Evolutionary conservation across 2,797 vertebrate genomes (phyloP).

Genomic region (Lacerta agilis): DNA sequence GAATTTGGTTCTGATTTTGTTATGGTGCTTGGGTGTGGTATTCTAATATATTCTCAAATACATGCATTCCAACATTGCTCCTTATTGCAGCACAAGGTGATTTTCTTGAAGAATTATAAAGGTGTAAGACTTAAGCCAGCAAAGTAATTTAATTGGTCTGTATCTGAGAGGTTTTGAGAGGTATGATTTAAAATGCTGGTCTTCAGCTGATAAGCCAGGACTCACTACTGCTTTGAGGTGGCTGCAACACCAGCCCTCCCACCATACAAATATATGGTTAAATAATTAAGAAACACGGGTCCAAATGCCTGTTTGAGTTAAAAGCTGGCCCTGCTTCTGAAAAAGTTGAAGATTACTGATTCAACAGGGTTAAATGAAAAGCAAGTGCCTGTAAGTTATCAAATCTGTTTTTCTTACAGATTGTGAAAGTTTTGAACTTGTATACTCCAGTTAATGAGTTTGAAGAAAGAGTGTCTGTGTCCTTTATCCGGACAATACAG

Average conservation of each 20-base stretch:
- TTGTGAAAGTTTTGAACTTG: conserved; percentile 97
- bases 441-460: conserved; percentile 99
- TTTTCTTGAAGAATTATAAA: background rate
- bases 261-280: no score
- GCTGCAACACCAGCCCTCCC: no score
- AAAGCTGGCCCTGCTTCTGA: no score
- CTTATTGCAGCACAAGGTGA: background rate
- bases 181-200: no score
- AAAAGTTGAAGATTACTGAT: background rate
- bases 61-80: background rate
- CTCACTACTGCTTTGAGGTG: no score
- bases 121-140: background rate
- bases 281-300: no score
- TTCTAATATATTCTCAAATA: background rate
- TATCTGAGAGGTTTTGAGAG: background rate
- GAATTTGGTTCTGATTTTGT: background rate
- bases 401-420: conserved; percentile 78
- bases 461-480: conserved; percentile 94
- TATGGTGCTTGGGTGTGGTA: background rate
- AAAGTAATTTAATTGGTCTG: background rate
- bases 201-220: no score
- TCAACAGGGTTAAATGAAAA: background rate
- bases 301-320: no score
- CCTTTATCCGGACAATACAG: conserved; percentile 98
- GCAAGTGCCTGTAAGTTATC: conserved; percentile 1